Evolutionary conservation across 2,888 invertebrate genomes (phyloP).

Genomic region (Clivina fossor): DNA sequence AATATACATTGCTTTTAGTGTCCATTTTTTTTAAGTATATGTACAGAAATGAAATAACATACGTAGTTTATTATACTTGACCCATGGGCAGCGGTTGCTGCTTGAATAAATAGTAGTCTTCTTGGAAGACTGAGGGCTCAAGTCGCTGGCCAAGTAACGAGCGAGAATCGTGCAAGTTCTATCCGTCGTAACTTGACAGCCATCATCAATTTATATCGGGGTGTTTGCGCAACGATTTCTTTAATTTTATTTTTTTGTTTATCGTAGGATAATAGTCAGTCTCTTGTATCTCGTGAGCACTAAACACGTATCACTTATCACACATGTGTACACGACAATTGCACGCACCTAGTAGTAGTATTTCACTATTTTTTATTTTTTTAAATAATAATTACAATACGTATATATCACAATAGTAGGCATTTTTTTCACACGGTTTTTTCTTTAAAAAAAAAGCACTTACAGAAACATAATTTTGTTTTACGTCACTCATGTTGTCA

Average conservation of each 20-base stretch:
- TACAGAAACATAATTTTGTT: no score
- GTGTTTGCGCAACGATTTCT: not conserved
- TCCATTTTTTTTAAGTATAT: slow-evolving; percentile 30
- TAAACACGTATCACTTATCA: slow-evolving; percentile 35
- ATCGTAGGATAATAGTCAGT: no score
- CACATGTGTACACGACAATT: slow-evolving; percentile 32
- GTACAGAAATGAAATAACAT: slow-evolving; percentile 31
- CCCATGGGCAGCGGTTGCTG: slow-evolving; percentile 29
- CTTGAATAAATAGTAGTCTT: slow-evolving; percentile 32
- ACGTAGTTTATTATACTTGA: slow-evolving; percentile 29
- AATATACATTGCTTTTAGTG: slow-evolving; percentile 30
- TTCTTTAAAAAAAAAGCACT: not conserved
- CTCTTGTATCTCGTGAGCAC: slow-evolving; percentile 37
- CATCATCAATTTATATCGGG: slow-evolving; percentile 23
- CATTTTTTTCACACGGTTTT: slow-evolving; percentile 8
- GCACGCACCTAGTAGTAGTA: no score
- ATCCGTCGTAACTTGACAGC: slow-evolving; percentile 37
- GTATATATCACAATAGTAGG: slow-evolving; percentile 31
- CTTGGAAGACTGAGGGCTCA: slow-evolving; percentile 32
- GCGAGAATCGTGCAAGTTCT: slow-evolving; percentile 11
- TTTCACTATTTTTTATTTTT: not conserved
- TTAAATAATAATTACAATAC: slow-evolving; percentile 9
- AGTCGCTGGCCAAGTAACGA: slow-evolving; percentile 27
- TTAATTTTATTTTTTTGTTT: no score
- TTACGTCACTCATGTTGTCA: slow-evolving; percentile 52